Evolutionary conservation across 2,113 vertebrate species (phyloP).

Genomic region (Nansenia antarctica): DNA sequence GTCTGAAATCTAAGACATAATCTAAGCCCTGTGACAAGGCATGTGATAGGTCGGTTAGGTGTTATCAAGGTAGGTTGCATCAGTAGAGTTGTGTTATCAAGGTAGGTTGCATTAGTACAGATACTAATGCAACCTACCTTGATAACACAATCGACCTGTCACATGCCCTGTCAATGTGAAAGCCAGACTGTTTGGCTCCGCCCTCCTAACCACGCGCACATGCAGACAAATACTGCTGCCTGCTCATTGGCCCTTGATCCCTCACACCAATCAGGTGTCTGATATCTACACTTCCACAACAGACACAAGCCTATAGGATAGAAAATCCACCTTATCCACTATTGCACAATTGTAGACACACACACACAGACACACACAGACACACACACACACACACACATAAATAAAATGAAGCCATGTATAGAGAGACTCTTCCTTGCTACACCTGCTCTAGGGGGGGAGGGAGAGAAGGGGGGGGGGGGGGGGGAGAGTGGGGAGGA

Average conservation of each 20-base stretch:
- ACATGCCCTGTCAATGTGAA: not conserved
- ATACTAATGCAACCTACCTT: no score
- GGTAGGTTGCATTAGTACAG: not conserved
- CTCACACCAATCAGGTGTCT: not conserved
- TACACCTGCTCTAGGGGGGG: conserved; percentile 59
- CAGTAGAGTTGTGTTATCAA: not conserved
- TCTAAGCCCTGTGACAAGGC: no score
- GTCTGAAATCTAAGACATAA: not conserved
- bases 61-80: no score
- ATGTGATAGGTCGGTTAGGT: no score
- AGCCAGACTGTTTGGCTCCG: not conserved
- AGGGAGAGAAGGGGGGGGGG: not conserved
- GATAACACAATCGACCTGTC: no score
- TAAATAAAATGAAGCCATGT: no score
- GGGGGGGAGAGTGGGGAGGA: not conserved
- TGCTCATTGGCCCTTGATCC: not conserved
- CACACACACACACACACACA: no score
- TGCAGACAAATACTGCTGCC: not conserved
- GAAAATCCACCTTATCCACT: conserved; percentile 58
- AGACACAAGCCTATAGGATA: conserved; percentile 47
- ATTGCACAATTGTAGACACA: no score
- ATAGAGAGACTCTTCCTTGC: conserved; percentile 62
- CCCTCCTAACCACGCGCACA: not conserved
- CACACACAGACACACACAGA: no score
- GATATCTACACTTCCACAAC: not conserved